Base-by-base conservation (phyloP, 2,113 vertebrate species). In the Hippocampus barbouri region DNA sequence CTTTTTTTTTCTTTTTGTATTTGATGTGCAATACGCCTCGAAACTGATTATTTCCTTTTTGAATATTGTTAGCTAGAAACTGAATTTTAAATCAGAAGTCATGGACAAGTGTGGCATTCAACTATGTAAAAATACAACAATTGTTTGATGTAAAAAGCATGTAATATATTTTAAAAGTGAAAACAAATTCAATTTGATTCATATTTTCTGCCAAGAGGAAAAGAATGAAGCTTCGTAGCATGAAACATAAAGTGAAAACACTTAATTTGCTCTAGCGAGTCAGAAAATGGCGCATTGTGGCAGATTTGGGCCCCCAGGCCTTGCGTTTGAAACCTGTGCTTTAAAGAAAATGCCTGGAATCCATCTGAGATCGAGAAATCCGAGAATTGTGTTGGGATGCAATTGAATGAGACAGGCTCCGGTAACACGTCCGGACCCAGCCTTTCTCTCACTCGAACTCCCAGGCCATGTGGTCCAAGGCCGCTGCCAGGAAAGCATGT, bases 401-500 rank as follows among this genome's bases (percentile, higher is more conserved):
- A 80, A 85, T 84, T 83, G 87, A 82, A 85, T 53, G 84, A 86
- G 79, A 78, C 86, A 80, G 88, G 82, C 81, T 81, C 73, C 76
- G 78, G 87, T 89, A 88, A 88, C 84, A 83, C 73, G 67, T 83
- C 85, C 79, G 76, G 89, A 88, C 88, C 82, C 79, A 83, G 87
- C 87, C 87, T 89, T 78, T 90, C 83, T 87, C 77, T 81, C 79
- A 81, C 81, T 83, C 73, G 71, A 76, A 86, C 90, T 89, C 89
- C 84, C 85, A 64, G 68, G 87, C 90, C 91, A 91, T 92, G 91
- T 91, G 91, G 90, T 86, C 79, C 59, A 49, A 38, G 68, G 71
- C 76, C 80, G 77, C 79, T 84, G 90, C 91, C 90, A 93, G 87
- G 71, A 81, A 88, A 81, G 77, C 87, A 85, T 90, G 90, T 92